phyloP scores from a whole-genome alignment of 2,888 invertebrate species.

The Bruchidius siliquastri region DNA sequence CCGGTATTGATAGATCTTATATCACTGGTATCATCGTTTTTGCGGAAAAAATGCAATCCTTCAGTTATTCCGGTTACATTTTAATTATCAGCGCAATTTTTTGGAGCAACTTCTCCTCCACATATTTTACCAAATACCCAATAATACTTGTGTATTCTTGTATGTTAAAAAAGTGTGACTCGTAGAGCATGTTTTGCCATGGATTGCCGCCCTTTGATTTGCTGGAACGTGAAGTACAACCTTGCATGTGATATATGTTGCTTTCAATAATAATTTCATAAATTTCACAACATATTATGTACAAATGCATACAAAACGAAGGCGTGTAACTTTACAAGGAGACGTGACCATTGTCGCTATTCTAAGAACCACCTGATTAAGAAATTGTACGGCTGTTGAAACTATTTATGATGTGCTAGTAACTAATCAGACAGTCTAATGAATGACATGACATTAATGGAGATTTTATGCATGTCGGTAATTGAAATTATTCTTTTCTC shows the following conservation, averaged over 20 bases:
- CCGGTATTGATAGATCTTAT: too few relatives aligned
- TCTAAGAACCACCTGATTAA: neutral
- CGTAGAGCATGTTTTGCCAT: too few relatives aligned
- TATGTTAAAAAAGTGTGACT: too few relatives aligned
- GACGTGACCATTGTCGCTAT: neutral
- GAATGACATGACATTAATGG: neutral
- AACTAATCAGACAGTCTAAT: neutral
- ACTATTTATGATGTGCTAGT: neutral
- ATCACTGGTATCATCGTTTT: too few relatives aligned
- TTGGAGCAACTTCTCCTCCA: too few relatives aligned
- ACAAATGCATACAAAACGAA: neutral
- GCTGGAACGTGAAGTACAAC: neutral
- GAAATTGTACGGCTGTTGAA: neutral
- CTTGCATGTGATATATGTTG: neutral
- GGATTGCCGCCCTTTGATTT: too few relatives aligned
- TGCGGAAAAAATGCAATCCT: too few relatives aligned
- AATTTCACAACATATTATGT: neutral
- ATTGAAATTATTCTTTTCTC: neutral
- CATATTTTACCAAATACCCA: too few relatives aligned
- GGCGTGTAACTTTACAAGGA: neutral
- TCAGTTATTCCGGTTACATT: too few relatives aligned
- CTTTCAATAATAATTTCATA: neutral
- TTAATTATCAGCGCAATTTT: too few relatives aligned
- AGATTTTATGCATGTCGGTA: neutral
- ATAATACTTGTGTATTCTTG: too few relatives aligned